A percentile compares a stretch with the other conserved stretches of the same genome.
These are phyloP conservation scores for Campylomormyrus numenius DNA, from an alignment of 2,113 vertebrate species.

Conservation along the genomic window DNA sequence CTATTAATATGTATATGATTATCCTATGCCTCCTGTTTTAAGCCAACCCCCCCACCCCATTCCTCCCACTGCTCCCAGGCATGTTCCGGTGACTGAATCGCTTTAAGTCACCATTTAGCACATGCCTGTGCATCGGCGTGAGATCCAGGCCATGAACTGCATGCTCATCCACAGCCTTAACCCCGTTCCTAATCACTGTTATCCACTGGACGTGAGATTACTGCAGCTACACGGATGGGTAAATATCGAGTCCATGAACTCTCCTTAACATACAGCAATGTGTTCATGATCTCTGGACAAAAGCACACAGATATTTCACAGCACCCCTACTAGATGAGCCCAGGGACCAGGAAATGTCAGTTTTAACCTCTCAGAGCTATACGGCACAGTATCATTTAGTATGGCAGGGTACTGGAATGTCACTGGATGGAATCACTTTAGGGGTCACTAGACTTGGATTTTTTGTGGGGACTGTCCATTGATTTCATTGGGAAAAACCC, in stretches of 20 bases:
- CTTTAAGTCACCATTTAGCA: not conserved
- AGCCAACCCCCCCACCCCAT: not conserved
- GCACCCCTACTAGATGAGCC: not conserved
- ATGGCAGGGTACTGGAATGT: not conserved
- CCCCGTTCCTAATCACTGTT: not conserved
- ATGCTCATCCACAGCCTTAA: not conserved
- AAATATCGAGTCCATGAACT: conserved; percentile 1
- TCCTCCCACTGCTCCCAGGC: not conserved
- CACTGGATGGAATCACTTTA: not conserved
- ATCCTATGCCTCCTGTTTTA: too few relatives aligned
- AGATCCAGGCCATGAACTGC: not conserved
- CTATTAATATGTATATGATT: not conserved
- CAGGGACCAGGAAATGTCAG: not conserved
- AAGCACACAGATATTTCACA: not conserved
- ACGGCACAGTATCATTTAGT: not conserved
- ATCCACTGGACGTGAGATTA: not conserved
- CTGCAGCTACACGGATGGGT: not conserved
- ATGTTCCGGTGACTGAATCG: not conserved
- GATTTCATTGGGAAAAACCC: not conserved
- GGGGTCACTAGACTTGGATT: not conserved
- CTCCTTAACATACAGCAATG: not conserved
- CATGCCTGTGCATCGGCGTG: not conserved
- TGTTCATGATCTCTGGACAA: not conserved
- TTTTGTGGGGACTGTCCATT: not conserved
- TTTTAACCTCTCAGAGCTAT: not conserved